Base-by-base conservation (phyloP, 2,113 vertebrate genomes). In the Misgurnus mizolepis region DNA sequence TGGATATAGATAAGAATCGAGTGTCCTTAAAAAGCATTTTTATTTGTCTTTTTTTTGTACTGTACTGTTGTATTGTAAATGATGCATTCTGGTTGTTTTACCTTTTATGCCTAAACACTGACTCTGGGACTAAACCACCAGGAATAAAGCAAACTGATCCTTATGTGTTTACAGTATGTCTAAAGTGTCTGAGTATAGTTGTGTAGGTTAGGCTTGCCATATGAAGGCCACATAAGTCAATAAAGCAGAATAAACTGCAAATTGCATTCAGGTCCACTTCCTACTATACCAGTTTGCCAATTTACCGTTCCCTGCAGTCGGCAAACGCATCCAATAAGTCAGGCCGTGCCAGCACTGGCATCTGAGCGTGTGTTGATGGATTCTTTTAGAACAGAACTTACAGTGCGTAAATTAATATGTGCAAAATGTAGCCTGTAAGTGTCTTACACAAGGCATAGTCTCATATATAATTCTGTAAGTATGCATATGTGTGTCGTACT, bases 191-290 rank as follows among this genome's bases (percentile, higher is more conserved):
- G 17, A 71, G 14, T 72, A 5, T 6, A 47, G 73, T 15, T 18
- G 62, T 27, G 49, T 12, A 17, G 56, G 18, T 39, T 74, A 47
- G 22, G 40, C 22, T 5, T 22, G 45, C n/a, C 7, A 15, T 72
- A 34, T 80, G 39, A 80, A 61, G 18, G 17, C 58, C 47, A 34
- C 45, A 68, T 34, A 6, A 58, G 18, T 53, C 27, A 11, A 22
- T 58, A 68, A 12, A 34, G 64, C 18, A n/a, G 66, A 53, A 27
- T 39, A 47, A 81, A 53, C 17, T 17, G 53, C 40, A 58, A 53
- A 67, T 84, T 45, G 40, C 39, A 68, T 84, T 75, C 47, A 70
- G 12, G 18, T 53, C 41, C 67, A 66, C 22, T 76, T 60, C 67
- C 67, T 0, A 65, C 27, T 34, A 34, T 34, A 34, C 27, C 27